Conservation (phyloP, 2,113 vertebrate species). For the Stegastes partitus region DNA sequence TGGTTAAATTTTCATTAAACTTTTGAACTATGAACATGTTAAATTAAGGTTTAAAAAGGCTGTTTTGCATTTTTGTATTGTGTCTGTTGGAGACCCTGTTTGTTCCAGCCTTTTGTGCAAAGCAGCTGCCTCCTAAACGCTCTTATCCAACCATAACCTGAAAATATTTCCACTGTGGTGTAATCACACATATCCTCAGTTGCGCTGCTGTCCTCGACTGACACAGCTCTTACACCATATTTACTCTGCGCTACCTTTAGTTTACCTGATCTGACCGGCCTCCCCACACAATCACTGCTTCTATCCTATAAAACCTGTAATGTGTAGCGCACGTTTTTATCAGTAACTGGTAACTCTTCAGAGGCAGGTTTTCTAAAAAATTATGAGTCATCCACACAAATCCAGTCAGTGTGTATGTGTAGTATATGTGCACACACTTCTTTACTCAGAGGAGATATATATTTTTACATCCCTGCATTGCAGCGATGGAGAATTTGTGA, state of each 20-base stretch:
- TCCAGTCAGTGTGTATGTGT: slow-evolving; percentile 19
- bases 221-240: neutral
- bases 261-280: neutral
- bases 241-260: slow-evolving; percentile 1
- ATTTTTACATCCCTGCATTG: slow-evolving; percentile 67
- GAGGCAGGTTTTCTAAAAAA: slow-evolving; percentile 50
- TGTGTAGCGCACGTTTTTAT: slow-evolving; percentile 38
- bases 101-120: too few relatives aligned
- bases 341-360: slow-evolving; percentile 45
- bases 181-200: neutral
- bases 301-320: slow-evolving; percentile 9
- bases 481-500: slow-evolving; percentile 56
- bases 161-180: neutral
- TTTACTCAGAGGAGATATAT: slow-evolving; percentile 26
- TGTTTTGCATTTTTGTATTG: too few relatives aligned
- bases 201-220: neutral
- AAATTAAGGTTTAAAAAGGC: too few relatives aligned
- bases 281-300: slow-evolving; percentile 4
- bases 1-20: too few relatives aligned
- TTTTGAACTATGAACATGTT: too few relatives aligned
- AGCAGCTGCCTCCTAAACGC: too few relatives aligned
- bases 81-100: too few relatives aligned
- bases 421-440: slow-evolving; percentile 1
- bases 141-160: neutral
- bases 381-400: slow-evolving; percentile 68